Conservation (phyloP, 2,888 invertebrate species). For the Andricus quercusramuli region DNA sequence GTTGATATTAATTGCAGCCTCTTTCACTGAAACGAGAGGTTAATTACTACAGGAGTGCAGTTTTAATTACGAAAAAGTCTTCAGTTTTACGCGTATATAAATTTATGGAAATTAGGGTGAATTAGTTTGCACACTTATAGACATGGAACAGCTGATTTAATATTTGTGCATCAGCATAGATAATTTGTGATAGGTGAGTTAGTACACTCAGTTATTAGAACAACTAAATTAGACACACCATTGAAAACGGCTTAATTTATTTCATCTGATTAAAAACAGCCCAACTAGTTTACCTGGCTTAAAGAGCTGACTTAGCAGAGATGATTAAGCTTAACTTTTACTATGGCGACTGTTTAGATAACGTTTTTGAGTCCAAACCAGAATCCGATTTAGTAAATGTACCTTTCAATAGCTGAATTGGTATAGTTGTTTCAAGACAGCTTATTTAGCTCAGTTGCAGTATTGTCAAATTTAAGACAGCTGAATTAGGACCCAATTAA, state of each 20-base stretch:
- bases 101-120: neutral
- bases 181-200: neutral
- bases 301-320: too few species aligned
- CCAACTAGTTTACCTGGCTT: too few species aligned
- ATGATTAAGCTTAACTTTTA: too few species aligned
- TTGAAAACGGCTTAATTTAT: neutral
- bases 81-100: neutral
- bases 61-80: neutral
- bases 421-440: too few species aligned
- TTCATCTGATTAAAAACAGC: too few species aligned
- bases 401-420: too few species aligned
- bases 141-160: neutral
- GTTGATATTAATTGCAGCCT: slow-evolving; percentile 7
- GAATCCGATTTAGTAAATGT: too few species aligned
- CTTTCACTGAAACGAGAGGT: neutral
- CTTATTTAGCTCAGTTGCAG: too few species aligned
- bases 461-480: too few species aligned
- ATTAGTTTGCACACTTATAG: neutral
- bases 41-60: neutral
- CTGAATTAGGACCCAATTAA: too few species aligned
- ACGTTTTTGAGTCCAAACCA: too few species aligned
- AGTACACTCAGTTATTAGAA: neutral
- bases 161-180: neutral
- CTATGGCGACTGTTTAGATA: too few species aligned
- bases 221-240: neutral